phyloP scores from a whole-genome alignment of 2,797 vertebrate genomes.

The Apogon talboti region DNA sequence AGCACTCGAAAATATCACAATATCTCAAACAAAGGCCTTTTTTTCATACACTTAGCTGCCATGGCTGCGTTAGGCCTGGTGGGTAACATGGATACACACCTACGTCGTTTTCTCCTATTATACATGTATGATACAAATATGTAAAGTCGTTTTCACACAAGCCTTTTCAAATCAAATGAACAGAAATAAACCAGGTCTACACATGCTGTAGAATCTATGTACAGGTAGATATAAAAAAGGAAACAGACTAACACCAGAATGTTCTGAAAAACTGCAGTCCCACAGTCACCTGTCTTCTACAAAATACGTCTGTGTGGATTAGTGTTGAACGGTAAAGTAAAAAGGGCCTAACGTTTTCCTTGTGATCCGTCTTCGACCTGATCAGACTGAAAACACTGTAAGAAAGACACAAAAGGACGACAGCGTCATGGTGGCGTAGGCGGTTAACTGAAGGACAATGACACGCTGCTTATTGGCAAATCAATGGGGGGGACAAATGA shows the following conservation, averaged over 20 bases:
- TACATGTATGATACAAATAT: constrained; percentile 80
- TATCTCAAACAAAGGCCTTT: constrained; percentile 67
- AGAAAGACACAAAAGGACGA: too few relatives aligned
- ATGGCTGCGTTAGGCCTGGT: constrained; percentile 73
- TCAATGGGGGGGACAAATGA: too few relatives aligned
- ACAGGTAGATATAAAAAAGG: constrained; percentile 76
- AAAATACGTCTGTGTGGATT: constrained; percentile 22
- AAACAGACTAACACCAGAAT: constrained; percentile 63
- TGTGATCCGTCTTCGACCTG: too few relatives aligned
- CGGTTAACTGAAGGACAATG: too few relatives aligned
- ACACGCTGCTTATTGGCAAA: too few relatives aligned
- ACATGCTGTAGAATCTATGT: constrained; percentile 80
- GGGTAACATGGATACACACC: constrained; percentile 62
- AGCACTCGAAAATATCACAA: constrained; percentile 49
- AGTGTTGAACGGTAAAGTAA: constrained; percentile 8
- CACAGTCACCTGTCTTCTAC: constrained; percentile 31
- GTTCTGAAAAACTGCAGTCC: constrained; percentile 49
- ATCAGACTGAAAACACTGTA: too few relatives aligned
- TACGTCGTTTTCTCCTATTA: constrained; percentile 65
- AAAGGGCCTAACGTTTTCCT: too few relatives aligned
- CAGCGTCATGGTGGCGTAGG: too few relatives aligned
- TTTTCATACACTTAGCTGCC: constrained; percentile 83
- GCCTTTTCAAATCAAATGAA: constrained; percentile 78
- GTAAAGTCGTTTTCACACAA: constrained; percentile 73
- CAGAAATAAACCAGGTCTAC: constrained; percentile 76